Evolutionary conservation across 2,888 invertebrate genomes (phyloP), one percentile per base, ranked within the genome.

Genomic region (Opisthograptis luteolata): DNA sequence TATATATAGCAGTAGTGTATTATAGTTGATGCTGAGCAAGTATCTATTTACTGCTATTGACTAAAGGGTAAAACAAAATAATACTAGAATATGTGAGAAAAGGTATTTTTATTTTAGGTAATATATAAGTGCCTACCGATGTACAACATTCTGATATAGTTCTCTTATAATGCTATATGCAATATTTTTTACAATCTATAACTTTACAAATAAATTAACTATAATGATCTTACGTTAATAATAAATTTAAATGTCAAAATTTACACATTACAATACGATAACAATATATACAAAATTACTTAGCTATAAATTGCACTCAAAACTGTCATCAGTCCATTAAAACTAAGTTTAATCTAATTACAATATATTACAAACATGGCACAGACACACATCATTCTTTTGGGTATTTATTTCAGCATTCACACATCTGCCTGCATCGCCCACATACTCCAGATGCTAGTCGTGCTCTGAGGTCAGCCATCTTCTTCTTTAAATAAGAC

Each of bases 401-500:
- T 36, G 28, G 1, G 12, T 27, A 19, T 43, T 49, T 39, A 32
- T 19, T 24, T 54, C 12, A 76, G 52, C 70, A 73, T 41, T 70
- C 64, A 42, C 73, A 69, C 2, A 60, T 48, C 35, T 66, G 70
- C 13, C 64, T 64, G 51, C 80, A 79, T 2, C 71, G 68, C 0
- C 62, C 63, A 44, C 80, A 80, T 2, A 70, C 59, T 2, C 73
- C 85, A 0, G 94, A 87, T 0, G 94, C 93, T 5, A 95, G 82
- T 71, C 95, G 94, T 42, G 94, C 94, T 43, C 94, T 92, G 13
- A 97, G 81, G 73, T 95, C 94, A n/a, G 95, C 91, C 80, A 97
- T 96, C 81, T 98, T 97, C 64, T 96, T 95, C 78, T 98, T 97
- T 12, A 98, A 89, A 66, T 94, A 96, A 0, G 96, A 95, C 0